Evolutionary conservation across 2,797 vertebrate species (phyloP).

Genomic region (Erithacus rubecula): DNA sequence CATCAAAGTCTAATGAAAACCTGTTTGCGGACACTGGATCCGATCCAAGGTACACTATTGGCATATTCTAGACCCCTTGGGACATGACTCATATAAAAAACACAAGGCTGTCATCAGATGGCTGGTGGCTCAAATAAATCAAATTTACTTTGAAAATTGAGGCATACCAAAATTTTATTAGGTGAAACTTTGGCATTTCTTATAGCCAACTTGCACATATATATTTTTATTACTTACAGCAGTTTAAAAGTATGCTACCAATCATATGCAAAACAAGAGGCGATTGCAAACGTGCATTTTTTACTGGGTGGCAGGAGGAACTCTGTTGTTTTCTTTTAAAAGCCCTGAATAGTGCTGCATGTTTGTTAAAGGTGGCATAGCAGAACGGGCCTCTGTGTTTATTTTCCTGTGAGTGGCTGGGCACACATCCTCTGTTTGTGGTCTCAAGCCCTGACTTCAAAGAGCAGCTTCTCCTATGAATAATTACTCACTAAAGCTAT

Average conservation of each 20-base stretch:
- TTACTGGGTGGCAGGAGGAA: conserved; percentile 77
- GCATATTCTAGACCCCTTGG: conserved; percentile 82
- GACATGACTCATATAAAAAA: conserved; percentile 88
- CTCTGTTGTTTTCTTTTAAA: conserved; percentile 66
- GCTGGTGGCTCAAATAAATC: conserved; percentile 87
- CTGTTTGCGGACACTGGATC: conserved; percentile 86
- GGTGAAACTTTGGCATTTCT: conserved; percentile 86
- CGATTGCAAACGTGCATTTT: conserved; percentile 70
- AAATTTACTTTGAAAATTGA: conserved; percentile 87
- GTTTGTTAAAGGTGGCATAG: conserved; percentile 68
- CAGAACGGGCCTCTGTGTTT: conserved; percentile 51
- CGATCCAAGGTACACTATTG: conserved; percentile 83
- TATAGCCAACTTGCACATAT: conserved; percentile 83
- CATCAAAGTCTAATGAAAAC: conserved; percentile 88
- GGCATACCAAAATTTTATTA: conserved; percentile 88
- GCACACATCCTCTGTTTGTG: conserved; percentile 9
- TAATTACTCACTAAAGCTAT: conserved; percentile 63
- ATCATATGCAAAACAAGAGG: conserved; percentile 81
- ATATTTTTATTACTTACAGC: conserved; percentile 87
- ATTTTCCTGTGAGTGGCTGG: conserved; percentile 34
- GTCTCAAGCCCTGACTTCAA: conserved; percentile 37
- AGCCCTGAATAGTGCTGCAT: conserved; percentile 54
- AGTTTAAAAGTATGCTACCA: conserved; percentile 87
- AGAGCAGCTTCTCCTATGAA: conserved; percentile 40
- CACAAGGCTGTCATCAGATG: conserved; percentile 85